Evolutionary conservation across 2,888 invertebrate genomes (phyloP).

Genomic region (Ecdyonurus torrentis): DNA sequence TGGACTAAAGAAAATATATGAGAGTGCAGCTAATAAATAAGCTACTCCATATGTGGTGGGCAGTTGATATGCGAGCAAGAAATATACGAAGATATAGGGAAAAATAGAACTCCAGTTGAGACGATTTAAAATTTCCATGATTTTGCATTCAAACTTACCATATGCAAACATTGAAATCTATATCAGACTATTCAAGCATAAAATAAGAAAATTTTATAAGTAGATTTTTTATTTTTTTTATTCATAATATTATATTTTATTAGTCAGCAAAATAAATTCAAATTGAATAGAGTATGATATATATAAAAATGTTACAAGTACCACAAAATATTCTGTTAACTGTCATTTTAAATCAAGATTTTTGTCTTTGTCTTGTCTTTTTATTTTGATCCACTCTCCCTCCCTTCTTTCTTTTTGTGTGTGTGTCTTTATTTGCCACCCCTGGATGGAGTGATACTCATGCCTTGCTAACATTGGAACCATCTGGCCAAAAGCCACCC

Average conservation of each 20-base stretch:
- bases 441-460: neutral
- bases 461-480: neutral
- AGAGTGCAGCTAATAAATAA: too few species aligned
- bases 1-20: too few species aligned
- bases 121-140: neutral
- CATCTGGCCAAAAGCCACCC: neutral
- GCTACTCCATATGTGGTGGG: neutral
- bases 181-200: neutral
- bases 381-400: too few species aligned
- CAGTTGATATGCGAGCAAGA: neutral
- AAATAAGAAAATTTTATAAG: neutral
- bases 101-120: neutral
- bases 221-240: neutral
- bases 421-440: neutral
- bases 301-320: neutral
- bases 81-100: neutral
- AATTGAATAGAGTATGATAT: neutral
- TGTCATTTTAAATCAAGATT: neutral
- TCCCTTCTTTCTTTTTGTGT: too few species aligned
- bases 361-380: neutral
- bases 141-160: neutral
- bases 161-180: neutral
- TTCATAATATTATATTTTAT: neutral
- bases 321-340: too few species aligned
- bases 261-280: neutral